Percentiles rank a stretch among this genome's conserved stretches.
phyloP scores from a whole-genome alignment of 2,113 vertebrate species.

The Poecilia latipinna region DNA sequence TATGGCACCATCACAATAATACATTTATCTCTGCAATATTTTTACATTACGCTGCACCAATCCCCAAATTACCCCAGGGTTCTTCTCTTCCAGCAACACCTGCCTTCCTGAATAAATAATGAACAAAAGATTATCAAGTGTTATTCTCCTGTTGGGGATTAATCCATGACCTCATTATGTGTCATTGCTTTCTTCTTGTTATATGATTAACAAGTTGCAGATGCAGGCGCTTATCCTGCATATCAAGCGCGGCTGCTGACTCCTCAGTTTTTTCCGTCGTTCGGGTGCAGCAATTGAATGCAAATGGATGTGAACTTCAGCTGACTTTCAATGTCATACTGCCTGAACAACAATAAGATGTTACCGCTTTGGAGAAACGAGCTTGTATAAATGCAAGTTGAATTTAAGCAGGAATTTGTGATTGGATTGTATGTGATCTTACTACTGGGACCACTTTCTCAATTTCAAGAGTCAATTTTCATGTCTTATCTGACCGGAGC shows the following conservation, averaged over 20 bases:
- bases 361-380: conserved; percentile 1
- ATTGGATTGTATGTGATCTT: background rate
- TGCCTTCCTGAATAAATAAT: conserved; percentile 38
- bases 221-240: conserved; percentile 63
- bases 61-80: conserved; percentile 11
- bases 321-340: conserved; percentile 40
- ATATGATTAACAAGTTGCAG: conserved; percentile 71
- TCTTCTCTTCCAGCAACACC: conserved; percentile 22
- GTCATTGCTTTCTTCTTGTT: conserved; percentile 60
- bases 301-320: conserved; percentile 66
- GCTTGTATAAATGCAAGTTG: background rate
- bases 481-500: no score
- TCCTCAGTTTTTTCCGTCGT: conserved; percentile 58
- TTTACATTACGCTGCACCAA: conserved; percentile 42
- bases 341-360: conserved; percentile 9
- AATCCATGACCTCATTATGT: conserved; percentile 56
- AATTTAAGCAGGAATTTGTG: background rate
- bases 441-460: background rate
- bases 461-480: background rate
- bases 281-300: conserved; percentile 61
- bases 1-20: conserved; percentile 12
- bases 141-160: conserved; percentile 45
- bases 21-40: conserved; percentile 12
- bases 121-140: conserved; percentile 42
- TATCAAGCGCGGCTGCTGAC: conserved; percentile 70